Base-by-base conservation (phyloP, 2,888 invertebrate genomes). In the Odontothrips loti region DNA sequence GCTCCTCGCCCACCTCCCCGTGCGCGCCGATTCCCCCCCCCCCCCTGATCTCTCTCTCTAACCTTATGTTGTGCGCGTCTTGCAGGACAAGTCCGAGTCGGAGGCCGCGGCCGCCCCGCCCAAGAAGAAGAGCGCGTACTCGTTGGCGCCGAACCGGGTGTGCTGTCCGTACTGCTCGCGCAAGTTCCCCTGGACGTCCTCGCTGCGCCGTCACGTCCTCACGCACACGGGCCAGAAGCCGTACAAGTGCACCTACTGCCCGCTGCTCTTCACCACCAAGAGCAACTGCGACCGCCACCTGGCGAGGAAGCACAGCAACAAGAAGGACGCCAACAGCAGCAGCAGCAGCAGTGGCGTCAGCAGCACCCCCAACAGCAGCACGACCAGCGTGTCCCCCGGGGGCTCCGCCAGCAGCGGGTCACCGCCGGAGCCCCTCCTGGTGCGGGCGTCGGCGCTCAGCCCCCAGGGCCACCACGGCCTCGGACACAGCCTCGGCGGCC, bases 141-240 rank as follows among this genome's bases (percentile, higher is more conserved):
- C 97, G 80, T 90, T 96, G 86, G 97, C 97, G 0, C 97, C 98
- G 0, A 97, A 98, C 87, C 91, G 97, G 43, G 96, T 98, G 0
- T 93, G 94, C 80, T 98, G 98, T 85, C 96, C 96, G 0, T 97
- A 95, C 86, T 98, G 98, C 87, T 93, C 94, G 85, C 91, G 98
- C 75, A 96, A 96, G 86, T 98, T 98, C 88, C 98, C 98, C 0
- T 98, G 98, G 98, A 95, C 96, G 0, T 97, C 97, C 47, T 98
- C 97, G 0, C 89, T 98, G 47, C 92, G 97, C n/a, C 91, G 98
- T 15, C 98, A 98, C 87, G 95, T 98, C 63, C 89, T 96, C 10
- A 98, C 98, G 0, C 98, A 98, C 87, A 98, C 98, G 0, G 97
- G 95, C 1, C 97, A 98, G 86, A 98, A 98, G 86, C 98, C 98